Evolutionary conservation across 1,140 invertebrate species (phyloP).

Genomic region (Lucilia cuprina): DNA sequence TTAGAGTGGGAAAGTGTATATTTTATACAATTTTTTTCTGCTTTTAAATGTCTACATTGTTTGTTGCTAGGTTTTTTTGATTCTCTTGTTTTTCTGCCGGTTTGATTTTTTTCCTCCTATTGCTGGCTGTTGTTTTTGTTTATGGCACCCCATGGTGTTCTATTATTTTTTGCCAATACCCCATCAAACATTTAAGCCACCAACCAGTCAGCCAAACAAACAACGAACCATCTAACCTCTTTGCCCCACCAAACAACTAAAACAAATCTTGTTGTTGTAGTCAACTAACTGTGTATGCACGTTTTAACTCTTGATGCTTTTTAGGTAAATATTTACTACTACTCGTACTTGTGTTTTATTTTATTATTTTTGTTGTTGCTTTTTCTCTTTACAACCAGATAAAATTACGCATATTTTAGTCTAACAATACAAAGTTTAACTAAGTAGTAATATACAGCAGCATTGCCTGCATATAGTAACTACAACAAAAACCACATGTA

Average conservation of each 20-base stretch:
- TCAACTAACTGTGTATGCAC: background rate
- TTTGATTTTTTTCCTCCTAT: background rate
- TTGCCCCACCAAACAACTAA: too few relatives aligned
- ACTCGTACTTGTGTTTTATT: too few relatives aligned
- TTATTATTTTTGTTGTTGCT: too few relatives aligned
- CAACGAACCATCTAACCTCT: background rate
- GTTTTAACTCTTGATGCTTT: constrained; percentile 7
- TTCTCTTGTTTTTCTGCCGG: background rate
- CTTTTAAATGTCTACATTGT: constrained; percentile 7
- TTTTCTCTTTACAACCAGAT: background rate
- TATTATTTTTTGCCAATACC: background rate
- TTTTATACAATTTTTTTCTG: background rate
- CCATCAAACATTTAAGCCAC: background rate
- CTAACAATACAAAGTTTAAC: background rate
- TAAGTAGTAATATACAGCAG: too few relatives aligned
- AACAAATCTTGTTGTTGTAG: background rate
- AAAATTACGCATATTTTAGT: constrained; percentile 12
- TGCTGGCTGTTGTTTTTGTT: constrained; percentile 1
- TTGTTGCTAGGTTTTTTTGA: background rate
- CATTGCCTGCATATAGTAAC: too few relatives aligned
- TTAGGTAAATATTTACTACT: constrained; percentile 3
- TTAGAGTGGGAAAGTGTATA: background rate
- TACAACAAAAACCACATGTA: constrained; percentile 6
- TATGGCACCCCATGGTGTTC: constrained; percentile 9
- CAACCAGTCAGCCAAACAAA: background rate